phyloP scores from a whole-genome alignment of 35 echinoderm and acorn worm species.

The Apostichopus parvimensis region DNA sequence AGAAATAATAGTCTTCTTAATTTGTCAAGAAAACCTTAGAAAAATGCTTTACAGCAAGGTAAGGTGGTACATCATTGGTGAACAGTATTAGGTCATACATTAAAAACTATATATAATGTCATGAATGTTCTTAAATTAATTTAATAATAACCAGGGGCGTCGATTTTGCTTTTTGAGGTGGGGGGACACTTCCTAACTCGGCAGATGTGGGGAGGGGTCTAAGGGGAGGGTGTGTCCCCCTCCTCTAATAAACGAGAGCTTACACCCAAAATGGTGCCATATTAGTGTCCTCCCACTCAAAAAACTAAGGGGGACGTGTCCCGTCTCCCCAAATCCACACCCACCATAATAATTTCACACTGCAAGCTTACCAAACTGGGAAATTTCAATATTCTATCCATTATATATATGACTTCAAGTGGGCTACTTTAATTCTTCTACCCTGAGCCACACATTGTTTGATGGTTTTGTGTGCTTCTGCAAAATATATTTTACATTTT shows the following conservation, averaged over 20 bases:
- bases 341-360: not conserved
- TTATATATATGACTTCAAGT: too few species aligned
- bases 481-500: not conserved
- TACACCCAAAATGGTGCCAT: too few species aligned
- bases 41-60: not conserved
- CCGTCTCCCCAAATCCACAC: not conserved
- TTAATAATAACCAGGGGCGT: too few species aligned
- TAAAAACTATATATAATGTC: not conserved
- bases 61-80: not conserved
- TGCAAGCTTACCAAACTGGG: not conserved
- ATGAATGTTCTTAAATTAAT: too few species aligned
- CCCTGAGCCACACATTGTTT: not conserved
- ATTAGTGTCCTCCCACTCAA: too few species aligned
- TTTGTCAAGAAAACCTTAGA: not conserved
- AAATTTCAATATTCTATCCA: not conserved
- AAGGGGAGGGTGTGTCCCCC: not conserved
- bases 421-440: too few species aligned
- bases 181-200: too few species aligned
- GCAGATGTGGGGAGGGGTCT: too few species aligned
- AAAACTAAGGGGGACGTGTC: too few species aligned
- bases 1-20: not conserved
- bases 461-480: not conserved
- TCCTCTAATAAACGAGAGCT: too few species aligned
- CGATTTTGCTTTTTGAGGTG: too few species aligned
- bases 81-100: not conserved